phyloP scores from a whole-genome alignment of 2,797 vertebrate species.

The Cyprinella venusta region DNA sequence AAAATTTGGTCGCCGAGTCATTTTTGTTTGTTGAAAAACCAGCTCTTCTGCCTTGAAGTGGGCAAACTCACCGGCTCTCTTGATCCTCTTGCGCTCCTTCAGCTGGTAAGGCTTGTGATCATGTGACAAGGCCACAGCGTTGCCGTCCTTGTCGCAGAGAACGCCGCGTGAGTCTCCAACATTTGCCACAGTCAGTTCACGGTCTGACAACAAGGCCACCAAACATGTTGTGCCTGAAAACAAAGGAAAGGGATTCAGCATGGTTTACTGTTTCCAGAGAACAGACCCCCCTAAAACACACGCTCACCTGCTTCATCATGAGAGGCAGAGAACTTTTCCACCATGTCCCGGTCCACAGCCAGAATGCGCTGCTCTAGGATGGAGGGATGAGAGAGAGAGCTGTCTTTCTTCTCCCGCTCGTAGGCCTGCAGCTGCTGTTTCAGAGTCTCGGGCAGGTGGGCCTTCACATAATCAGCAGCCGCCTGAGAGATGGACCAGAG shows the following conservation, averaged over 20 bases:
- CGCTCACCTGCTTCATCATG: conserved; percentile 95
- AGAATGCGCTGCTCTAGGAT: conserved; percentile 96
- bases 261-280: background rate
- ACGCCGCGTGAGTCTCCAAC: conserved; percentile 96
- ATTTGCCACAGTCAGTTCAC: conserved; percentile 95
- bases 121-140: conserved; percentile 93
- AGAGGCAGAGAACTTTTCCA: conserved; percentile 92
- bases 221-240: conserved; percentile 91
- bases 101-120: conserved; percentile 99
- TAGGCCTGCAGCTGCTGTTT: conserved; percentile 93
- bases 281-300: background rate
- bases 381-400: conserved; percentile 85
- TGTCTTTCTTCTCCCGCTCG: conserved; percentile 93
- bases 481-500: conserved; percentile 74
- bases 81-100: conserved; percentile 98
- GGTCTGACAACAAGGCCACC: conserved; percentile 90
- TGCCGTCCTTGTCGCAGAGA: conserved; percentile 95
- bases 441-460: conserved; percentile 90
- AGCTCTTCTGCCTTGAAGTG: background rate
- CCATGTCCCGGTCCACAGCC: conserved; percentile 91
- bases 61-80: conserved; percentile 87
- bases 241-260: background rate
- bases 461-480: conserved; percentile 95
- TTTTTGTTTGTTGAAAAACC: background rate
- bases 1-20: background rate